Evolutionary conservation across 2,113 vertebrate species (phyloP).

Genomic region (Halichoerus grypus): DNA sequence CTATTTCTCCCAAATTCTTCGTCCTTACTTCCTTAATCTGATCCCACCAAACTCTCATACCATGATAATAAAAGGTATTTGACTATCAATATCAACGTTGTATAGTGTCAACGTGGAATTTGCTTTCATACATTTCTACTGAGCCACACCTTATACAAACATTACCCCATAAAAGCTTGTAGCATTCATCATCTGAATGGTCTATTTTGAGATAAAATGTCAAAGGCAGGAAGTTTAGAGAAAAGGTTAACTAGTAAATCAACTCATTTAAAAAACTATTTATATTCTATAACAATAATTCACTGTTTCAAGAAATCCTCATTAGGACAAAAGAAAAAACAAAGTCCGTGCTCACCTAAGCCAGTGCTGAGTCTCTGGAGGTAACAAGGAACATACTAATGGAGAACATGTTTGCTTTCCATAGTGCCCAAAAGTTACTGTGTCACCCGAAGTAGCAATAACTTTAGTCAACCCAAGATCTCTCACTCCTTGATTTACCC

Average conservation of each 20-base stretch:
- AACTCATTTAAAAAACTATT: not conserved
- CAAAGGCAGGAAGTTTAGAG: constrained; percentile 29
- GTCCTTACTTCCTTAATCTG: not conserved
- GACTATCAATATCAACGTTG: not conserved
- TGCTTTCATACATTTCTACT: constrained; percentile 27
- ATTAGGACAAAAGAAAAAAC: not conserved
- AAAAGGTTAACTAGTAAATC: constrained; percentile 55
- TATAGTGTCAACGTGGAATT: constrained; percentile 13
- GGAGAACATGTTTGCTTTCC: not conserved
- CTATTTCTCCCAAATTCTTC: constrained; percentile 8
- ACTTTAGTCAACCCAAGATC: not conserved
- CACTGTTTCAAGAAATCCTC: constrained; percentile 45
- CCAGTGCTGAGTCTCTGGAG: not conserved
- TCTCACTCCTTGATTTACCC: not conserved
- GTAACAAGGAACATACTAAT: not conserved
- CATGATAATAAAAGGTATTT: not conserved
- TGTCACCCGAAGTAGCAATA: not conserved
- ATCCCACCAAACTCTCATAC: not conserved
- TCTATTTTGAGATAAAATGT: constrained; percentile 66
- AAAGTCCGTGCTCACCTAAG: not conserved
- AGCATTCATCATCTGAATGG: not conserved
- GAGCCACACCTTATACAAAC: constrained; percentile 69
- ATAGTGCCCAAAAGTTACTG: not conserved
- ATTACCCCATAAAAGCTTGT: constrained; percentile 23
- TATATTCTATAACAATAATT: constrained; percentile 39